Percentiles rank a stretch among this genome's conserved stretches.
These are phyloP conservation scores for Prolemur simus DNA, from an alignment of 2,113 vertebrate species.

Conservation along the genomic window DNA sequence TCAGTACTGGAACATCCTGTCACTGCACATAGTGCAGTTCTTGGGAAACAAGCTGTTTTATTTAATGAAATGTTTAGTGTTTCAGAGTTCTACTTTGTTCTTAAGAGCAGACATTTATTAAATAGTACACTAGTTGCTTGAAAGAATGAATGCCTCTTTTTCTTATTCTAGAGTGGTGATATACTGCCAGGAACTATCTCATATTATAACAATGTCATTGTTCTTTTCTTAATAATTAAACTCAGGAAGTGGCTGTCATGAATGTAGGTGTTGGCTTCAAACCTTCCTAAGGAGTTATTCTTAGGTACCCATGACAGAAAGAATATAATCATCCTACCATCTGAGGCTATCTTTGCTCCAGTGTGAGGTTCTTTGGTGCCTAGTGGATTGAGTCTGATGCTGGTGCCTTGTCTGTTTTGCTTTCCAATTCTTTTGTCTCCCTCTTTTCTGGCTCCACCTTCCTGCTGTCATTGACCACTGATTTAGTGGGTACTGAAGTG, in stretches of 20 bases:
- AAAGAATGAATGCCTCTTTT: slow-evolving; percentile 14
- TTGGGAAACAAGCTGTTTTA: slow-evolving; percentile 67
- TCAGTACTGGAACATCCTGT: slow-evolving; percentile 64
- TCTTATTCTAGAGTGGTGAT: slow-evolving; percentile 12
- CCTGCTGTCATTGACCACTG: not conserved
- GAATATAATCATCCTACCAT: not conserved
- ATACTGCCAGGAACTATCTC: slow-evolving; percentile 34
- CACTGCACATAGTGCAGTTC: not conserved
- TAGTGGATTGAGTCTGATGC: not conserved
- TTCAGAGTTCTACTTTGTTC: slow-evolving; percentile 53
- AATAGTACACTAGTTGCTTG: slow-evolving; percentile 60
- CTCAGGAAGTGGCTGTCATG: slow-evolving; percentile 15
- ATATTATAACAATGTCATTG: not conserved
- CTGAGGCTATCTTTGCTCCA: not conserved
- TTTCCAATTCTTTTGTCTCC: not conserved
- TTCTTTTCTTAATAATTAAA: slow-evolving; percentile 54
- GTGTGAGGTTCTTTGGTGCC: not conserved
- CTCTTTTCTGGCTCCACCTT: not conserved
- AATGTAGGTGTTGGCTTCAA: not conserved
- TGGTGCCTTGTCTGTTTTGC: not conserved
- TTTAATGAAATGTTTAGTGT: slow-evolving; percentile 68
- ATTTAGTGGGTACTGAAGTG: not conserved
- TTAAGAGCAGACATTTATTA: slow-evolving; percentile 66
- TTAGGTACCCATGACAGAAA: not conserved
- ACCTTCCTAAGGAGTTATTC: not conserved